Evolutionary conservation across 2,113 vertebrate species (phyloP), one percentile per base, ranked within the genome.

Genomic region (Casuarius casuarius): DNA sequence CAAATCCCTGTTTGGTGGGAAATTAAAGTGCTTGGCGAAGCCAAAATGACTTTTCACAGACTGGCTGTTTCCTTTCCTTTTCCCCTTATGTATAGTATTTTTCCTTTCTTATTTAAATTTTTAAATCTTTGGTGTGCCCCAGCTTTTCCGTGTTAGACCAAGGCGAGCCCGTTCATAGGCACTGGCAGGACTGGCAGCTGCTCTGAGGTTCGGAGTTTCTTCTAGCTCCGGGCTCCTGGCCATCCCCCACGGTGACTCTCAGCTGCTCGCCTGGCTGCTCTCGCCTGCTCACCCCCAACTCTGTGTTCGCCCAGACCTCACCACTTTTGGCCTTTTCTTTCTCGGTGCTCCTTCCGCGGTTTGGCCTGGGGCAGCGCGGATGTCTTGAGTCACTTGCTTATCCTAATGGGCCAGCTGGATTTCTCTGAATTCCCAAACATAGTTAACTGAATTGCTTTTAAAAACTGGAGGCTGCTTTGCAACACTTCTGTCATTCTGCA

Each of bases 1-100:
- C 86, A 76, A 44, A 93, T 95, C 80, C 58, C 49, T 72, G n/a
- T 96, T 93, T 80, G 40, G 87, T 75, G 80, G 77, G 51, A 96
- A 65, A 76, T 84, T 70, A 79, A 94, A 94, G 63, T 0, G 3
- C 48, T 88, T 62, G 71, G 56, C 78, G 58, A 90, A 94, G 49
- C n/a, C 7, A 7, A 66, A 83, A 68, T 22, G 25, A 58, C 75
- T 95, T 83, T 61, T 90, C 23, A 51, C 33, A 71, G 54, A 66
- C 78, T 54, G 42, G 23, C 65, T 8, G 5, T 38, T 90, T 83
- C 67, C 28, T 92, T 85, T 80, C 51, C n/a, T 87, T 84, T 84
- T 63, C 33, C 77, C 71, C 25, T 82, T 72, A 23, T 21, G 13
- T 10, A 28, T 33, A 28, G 33, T 4, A 9, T 6, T 46, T 75